Base-by-base conservation (phyloP, 2,888 invertebrate genomes). In the Dryobotodes eremita region DNA sequence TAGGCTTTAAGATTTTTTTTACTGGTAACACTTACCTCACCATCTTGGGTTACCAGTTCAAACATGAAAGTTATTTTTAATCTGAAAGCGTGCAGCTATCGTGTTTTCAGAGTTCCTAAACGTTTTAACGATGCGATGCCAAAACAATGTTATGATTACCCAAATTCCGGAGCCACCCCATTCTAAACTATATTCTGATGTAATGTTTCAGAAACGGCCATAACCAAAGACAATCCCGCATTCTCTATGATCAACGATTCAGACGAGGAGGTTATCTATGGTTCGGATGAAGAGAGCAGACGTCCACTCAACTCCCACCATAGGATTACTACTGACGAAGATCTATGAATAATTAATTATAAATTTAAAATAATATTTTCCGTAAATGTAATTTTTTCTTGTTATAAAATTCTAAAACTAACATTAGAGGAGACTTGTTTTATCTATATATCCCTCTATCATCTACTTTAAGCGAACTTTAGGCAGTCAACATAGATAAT, bases 161-260 rank as follows among this genome's bases (percentile, higher is more conserved):
- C 3, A 3, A 50, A 65, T 23, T 20, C 26, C 7, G 2, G 15
- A 48, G 17, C 23, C 2, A 31, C 31, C 15, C 8, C 15, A 50
- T 50, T 48, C 55, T 23, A 36, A 36, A 62, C 10, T 36, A 36
- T 36, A 62, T 11, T 11, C 11, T 62, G 36, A 36, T 23, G 2
- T 20, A 20, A 23, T 88, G 71, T 89, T 87, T 78, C 97, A 98
- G 99, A 99, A 95, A 98, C 98, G 71, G 98, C 98, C 71, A 98
- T 99, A 89, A 98, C 99, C 73, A 99, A 99, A 96, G 99, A 99
- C 97, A 99, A 99, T 97, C 99, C 99, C 70, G 98, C 99, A 20
- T 99, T 99, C 95, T 99, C 99, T 42, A 99, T 99, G 99, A 98
- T 99, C 90, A 99, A 99, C 95, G 99, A 99, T 93, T 99, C 99